A percentile compares a stretch with the other conserved stretches of the same genome.
phyloP scores from a whole-genome alignment of 2,888 invertebrate genomes.

The Mayetiola destructor region DNA sequence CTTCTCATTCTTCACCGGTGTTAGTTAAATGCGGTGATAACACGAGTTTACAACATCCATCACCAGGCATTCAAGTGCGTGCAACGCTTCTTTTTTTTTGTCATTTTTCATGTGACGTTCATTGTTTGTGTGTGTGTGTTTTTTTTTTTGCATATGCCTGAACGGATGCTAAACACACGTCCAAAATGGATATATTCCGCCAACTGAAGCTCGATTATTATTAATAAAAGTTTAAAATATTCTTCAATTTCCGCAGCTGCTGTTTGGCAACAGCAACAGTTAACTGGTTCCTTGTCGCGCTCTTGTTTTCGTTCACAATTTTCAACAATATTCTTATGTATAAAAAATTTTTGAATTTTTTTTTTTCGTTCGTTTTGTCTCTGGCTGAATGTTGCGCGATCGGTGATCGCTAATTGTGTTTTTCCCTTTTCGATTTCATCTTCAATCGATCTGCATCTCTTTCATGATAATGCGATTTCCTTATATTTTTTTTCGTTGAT shows the following conservation, averaged over 20 bases:
- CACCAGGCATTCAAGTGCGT: background rate
- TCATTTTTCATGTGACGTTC: too few relatives aligned
- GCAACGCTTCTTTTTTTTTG: too few relatives aligned
- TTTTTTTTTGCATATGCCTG: background rate
- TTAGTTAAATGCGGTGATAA: constrained; percentile 8
- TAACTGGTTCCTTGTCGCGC: constrained; percentile 11
- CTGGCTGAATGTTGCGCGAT: background rate
- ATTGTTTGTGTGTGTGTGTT: too few relatives aligned
- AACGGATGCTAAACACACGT: constrained; percentile 5
- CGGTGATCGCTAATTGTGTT: background rate
- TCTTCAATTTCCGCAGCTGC: constrained; percentile 12
- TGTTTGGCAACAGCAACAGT: background rate
- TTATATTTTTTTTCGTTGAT: background rate
- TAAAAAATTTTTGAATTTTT: background rate
- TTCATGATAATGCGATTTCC: constrained; percentile 1
- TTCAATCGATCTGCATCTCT: background rate
- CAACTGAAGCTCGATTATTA: background rate
- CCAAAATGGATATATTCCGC: background rate
- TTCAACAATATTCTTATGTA: background rate
- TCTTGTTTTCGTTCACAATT: background rate
- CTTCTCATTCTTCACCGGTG: background rate
- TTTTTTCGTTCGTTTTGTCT: background rate
- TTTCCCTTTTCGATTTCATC: background rate
- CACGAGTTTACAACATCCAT: constrained; percentile 11
- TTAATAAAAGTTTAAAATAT: constrained; percentile 12